Percentiles rank a stretch among this genome's conserved stretches.
Conservation (phyloP, 2,113 vertebrate species). For the Bos javanicus region DNA sequence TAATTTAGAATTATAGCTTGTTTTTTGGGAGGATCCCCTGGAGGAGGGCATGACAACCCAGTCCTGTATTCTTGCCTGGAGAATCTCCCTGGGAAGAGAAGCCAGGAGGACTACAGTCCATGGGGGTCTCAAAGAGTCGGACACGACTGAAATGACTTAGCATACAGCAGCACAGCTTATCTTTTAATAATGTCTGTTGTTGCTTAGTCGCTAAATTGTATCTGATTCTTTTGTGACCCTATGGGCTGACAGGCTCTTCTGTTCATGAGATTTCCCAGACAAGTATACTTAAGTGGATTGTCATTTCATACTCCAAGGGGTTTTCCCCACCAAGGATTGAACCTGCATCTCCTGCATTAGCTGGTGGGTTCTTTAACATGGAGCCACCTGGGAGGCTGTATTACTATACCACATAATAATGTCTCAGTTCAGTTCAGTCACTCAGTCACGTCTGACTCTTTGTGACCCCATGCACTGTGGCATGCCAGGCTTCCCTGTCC, state of each 20-base stretch:
- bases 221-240: not conserved
- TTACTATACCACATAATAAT: not conserved
- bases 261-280: not conserved
- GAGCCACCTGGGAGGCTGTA: not conserved
- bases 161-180: not conserved
- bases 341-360: not conserved
- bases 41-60: not conserved
- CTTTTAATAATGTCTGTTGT: not conserved
- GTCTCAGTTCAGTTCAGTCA: not conserved
- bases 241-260: not conserved
- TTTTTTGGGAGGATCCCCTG: not conserved
- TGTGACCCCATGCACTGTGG: not conserved
- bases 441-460: not conserved
- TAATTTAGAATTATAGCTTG: not conserved
- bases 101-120: not conserved
- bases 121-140: not conserved
- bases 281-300: not conserved
- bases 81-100: not conserved
- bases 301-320: not conserved
- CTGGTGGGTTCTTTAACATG: not conserved
- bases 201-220: not conserved
- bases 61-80: not conserved
- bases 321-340: not conserved
- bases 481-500: not conserved
- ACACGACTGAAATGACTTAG: rapidly evolving